Conservation (phyloP, 2,113 vertebrate genomes). For the Xiphophorus couchianus region DNA sequence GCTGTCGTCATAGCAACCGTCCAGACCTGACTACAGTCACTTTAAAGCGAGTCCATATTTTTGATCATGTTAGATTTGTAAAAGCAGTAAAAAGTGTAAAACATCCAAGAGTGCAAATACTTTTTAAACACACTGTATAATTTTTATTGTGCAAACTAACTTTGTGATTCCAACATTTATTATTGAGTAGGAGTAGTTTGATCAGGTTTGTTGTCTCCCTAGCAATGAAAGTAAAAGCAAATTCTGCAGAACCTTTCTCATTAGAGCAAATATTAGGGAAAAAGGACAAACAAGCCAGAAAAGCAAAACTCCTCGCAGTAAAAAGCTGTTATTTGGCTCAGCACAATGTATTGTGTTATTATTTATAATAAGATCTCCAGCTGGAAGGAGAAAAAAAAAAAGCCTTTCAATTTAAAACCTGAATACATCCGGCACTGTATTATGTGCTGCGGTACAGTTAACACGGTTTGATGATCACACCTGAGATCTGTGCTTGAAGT, state of each 20-base stretch:
- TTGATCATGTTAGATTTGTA: too few species aligned
- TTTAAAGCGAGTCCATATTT: too few species aligned
- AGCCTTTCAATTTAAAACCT: background rate
- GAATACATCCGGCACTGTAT: constrained; percentile 1
- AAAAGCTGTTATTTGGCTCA: constrained; percentile 3
- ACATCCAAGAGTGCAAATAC: too few species aligned
- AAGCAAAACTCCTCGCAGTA: background rate
- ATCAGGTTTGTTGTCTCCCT: background rate
- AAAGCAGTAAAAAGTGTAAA: too few species aligned
- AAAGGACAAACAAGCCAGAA: background rate
- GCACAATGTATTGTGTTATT: background rate
- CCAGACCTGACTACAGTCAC: too few species aligned
- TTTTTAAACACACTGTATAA: too few species aligned
- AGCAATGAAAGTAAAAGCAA: background rate
- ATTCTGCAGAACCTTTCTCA: background rate
- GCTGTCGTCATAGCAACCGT: too few species aligned
- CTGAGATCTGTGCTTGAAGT: constrained; percentile 43
- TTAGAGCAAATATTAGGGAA: background rate
- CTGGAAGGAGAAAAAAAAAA: background rate
- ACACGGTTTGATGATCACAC: constrained; percentile 44
- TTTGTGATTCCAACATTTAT: background rate
- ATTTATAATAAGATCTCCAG: constrained; percentile 16
- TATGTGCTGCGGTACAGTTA: constrained; percentile 15
- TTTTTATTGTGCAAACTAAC: too few species aligned
- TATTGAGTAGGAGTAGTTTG: background rate